Evolutionary conservation across 2,888 invertebrate genomes (phyloP).

Genomic region (Andrena hattorfiana): DNA sequence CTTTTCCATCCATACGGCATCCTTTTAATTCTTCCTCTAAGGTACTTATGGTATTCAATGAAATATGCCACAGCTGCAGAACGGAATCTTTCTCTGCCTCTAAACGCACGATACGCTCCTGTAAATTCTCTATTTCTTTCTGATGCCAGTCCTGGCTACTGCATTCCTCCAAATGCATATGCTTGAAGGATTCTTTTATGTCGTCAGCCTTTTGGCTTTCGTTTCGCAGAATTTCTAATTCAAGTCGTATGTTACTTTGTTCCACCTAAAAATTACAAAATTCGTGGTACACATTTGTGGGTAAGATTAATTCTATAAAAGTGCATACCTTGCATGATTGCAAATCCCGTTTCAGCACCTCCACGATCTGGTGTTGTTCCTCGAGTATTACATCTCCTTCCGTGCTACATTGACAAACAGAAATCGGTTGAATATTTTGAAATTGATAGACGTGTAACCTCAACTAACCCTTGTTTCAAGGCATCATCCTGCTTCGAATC

Average conservation of each 20-base stretch:
- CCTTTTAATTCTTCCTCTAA: constrained; percentile 89
- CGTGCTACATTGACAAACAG: constrained; percentile 40
- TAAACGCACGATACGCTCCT: constrained; percentile 77
- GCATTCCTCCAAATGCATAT: constrained; percentile 69
- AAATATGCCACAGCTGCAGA: constrained; percentile 89
- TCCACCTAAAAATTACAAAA: constrained; percentile 69
- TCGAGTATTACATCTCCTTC: constrained; percentile 69
- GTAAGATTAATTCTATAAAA: neutral
- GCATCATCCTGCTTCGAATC: constrained; percentile 47
- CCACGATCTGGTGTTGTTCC: constrained; percentile 74
- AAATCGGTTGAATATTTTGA: neutral
- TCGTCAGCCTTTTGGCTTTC: constrained; percentile 74
- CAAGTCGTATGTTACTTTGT: constrained; percentile 76
- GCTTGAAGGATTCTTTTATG: constrained; percentile 71
- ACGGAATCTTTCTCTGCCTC: constrained; percentile 89
- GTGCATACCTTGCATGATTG: constrained; percentile 76
- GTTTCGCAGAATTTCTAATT: constrained; percentile 71
- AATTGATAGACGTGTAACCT: constrained; percentile 57
- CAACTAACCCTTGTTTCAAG: constrained; percentile 63
- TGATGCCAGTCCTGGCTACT: constrained; percentile 53
- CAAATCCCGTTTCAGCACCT: constrained; percentile 76
- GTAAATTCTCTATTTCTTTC: constrained; percentile 75
- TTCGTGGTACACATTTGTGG: neutral
- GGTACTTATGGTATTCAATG: constrained; percentile 88
- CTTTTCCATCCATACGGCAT: constrained; percentile 76